Evolutionary conservation across 30 jellyfish, hydroid and myxozoan species (phyloP), one percentile per base, ranked within the genome.

Genomic region (Aurelia sp.): DNA sequence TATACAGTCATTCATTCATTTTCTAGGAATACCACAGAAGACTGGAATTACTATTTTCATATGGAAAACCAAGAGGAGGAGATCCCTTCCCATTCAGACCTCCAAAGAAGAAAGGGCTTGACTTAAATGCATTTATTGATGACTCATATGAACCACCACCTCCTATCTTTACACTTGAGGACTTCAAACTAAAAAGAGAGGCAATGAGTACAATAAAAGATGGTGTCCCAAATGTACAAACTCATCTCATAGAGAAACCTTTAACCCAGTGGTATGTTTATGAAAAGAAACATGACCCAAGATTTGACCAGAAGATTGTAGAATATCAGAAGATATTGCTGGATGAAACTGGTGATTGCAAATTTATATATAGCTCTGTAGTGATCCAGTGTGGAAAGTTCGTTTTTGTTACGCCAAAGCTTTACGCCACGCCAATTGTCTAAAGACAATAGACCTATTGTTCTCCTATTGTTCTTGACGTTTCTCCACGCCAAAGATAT

Each of bases 51-150:
- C 19, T 71, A 64, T 84, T 84, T 61, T 30, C 86, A 8, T 16
- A 86, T 33, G 72, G 84, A 22, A 87, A 87, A 50, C 96, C 96
- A 41, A 67, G 87, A 59, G 96, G 96, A 66, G 86, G 81, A 41
- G 96, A 87, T 61, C 80, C 90, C 4, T 77, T 87, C 53, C 96
- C 96, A 77, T 66, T 35, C 60, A 59, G 90, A 40, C 40, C 17
- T 15, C 96, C 96, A 40, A 87, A 76, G 41, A 78, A 70, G 62
- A 66, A 23, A 7, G 86, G 66, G 21, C 76, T 87, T 58, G 90
- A 87, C 69, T 50, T 44, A 9, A 87, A 67, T 68, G 96, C 88
- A 19, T 78, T 87, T 44, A 23, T 74, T 52, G 96, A 78, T 66
- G 87, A 78, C 52, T 76, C 96, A 37, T 74, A 85, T 69, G 76